Base-by-base conservation (phyloP, 2,888 invertebrate species). In the Drosophila niveifrons region DNA sequence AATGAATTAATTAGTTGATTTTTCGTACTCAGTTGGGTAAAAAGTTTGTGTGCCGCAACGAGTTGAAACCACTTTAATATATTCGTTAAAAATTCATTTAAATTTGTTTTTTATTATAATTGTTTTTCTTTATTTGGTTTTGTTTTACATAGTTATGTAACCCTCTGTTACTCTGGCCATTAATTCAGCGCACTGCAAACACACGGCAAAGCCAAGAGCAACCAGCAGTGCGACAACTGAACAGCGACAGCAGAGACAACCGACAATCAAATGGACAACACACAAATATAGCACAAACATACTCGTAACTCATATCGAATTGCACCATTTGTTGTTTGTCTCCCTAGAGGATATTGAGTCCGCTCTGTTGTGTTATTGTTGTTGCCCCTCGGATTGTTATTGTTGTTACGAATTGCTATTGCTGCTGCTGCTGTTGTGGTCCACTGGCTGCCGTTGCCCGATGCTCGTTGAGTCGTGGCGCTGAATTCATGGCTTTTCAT, bases 1-100 rank as follows among this genome's bases (percentile, higher is more conserved):
- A 85, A 86, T 85, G 83, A 88, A 84, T 84, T 88, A 84, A 84
- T 84, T 84, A 84, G 88, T 88, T 72, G 78, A 82, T 70, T 77
- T 82, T 72, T 55, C 47, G 55, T 57, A 62, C 56, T 36, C 58
- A 59, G 46, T 34, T 53, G 44, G n/a, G 43, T 39, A 57, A 63
- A 63, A 63, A 68, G 62, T 78, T 56, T 50, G 39, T 15, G 39
- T 69, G 15, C 23, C 11, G 39, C 3, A 9, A 3, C 51, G 46
- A 48, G 29, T 17, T 50, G 48, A 55, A 68, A 67, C 63, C 53
- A 65, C 68, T 80, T 63, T 39, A 66, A 63, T 50, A 70, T 78
- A 28, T 68, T 76, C 62, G 62, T 66, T 67, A 57, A 67, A 68
- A 69, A 63, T 78, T 62, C 50, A 79, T 72, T 75, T 51, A 76